These are phyloP conservation scores for Esox lucius DNA, from an alignment of 2,797 vertebrate species.

Conservation along the genomic window DNA sequence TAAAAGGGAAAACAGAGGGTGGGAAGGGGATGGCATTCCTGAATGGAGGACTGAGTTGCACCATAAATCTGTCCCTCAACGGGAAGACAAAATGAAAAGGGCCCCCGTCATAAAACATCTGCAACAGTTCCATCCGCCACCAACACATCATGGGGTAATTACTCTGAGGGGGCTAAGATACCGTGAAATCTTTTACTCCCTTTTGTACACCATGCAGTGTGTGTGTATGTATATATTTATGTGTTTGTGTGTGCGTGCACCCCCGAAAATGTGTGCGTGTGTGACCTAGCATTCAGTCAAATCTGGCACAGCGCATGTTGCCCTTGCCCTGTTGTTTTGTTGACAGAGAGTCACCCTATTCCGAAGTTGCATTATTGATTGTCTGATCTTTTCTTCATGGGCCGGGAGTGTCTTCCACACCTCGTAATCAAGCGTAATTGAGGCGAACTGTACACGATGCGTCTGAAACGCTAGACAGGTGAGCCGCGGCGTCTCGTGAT, in stretches of 20 bases:
- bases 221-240: constrained; percentile 22
- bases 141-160: constrained; percentile 81
- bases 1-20: constrained; percentile 42
- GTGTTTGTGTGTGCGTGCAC: constrained; percentile 1
- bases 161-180: constrained; percentile 68
- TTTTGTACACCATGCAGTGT: constrained; percentile 64
- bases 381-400: constrained; percentile 60
- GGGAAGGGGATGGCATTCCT: constrained; percentile 53
- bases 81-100: constrained; percentile 80
- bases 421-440: constrained; percentile 80
- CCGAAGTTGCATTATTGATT: constrained; percentile 73
- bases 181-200: constrained; percentile 66
- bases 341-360: constrained; percentile 65
- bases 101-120: constrained; percentile 82
- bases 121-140: constrained; percentile 80
- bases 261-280: neutral
- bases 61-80: constrained; percentile 80
- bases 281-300: constrained; percentile 15
- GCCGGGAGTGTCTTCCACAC: constrained; percentile 69
- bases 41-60: constrained; percentile 68
- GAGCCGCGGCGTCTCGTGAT: constrained; percentile 74
- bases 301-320: neutral
- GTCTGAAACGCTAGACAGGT: constrained; percentile 78
- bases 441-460: constrained; percentile 73
- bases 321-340: constrained; percentile 6